Conservation (phyloP, 2,797 vertebrate genomes). For the Hydrocynus forskahlii region DNA sequence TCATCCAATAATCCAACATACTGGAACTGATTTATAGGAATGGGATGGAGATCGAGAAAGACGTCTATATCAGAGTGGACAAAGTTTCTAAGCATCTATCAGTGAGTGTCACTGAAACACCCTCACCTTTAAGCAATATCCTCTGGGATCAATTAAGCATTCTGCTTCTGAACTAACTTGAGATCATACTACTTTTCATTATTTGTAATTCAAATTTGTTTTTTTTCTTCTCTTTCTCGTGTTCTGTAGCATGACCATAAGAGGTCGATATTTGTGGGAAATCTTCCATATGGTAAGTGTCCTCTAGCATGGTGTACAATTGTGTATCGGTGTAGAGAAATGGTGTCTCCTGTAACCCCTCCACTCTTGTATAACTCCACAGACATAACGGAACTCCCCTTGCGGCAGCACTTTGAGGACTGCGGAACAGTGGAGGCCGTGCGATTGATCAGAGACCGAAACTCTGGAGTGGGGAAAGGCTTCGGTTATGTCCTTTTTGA, state of each 20-base stretch:
- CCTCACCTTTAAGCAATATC: too few relatives aligned
- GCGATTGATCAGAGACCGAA: slow-evolving; percentile 85
- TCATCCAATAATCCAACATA: too few relatives aligned
- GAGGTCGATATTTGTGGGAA: slow-evolving; percentile 91
- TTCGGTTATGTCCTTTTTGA: slow-evolving; percentile 95
- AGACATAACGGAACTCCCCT: slow-evolving; percentile 80
- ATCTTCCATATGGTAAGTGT: slow-evolving; percentile 90
- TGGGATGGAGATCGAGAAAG: slow-evolving; percentile 84
- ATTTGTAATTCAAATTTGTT: neutral
- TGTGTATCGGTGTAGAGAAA: neutral
- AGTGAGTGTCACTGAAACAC: slow-evolving; percentile 31
- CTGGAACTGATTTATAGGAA: slow-evolving; percentile 77
- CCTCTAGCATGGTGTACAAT: too few relatives aligned
- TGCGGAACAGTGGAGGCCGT: slow-evolving; percentile 85
- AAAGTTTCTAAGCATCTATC: slow-evolving; percentile 68
- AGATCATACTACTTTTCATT: neutral
- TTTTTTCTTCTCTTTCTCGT: slow-evolving; percentile 46
- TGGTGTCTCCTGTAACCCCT: neutral
- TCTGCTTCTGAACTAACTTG: neutral
- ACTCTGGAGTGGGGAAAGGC: slow-evolving; percentile 88
- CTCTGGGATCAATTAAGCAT: too few relatives aligned
- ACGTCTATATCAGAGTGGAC: slow-evolving; percentile 90
- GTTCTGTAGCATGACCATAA: slow-evolving; percentile 87
- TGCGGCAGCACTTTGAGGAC: slow-evolving; percentile 84
- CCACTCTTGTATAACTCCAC: slow-evolving; percentile 15